Evolutionary conservation across 2,797 vertebrate genomes (phyloP).

Genomic region (Anomalospiza imberbis): DNA sequence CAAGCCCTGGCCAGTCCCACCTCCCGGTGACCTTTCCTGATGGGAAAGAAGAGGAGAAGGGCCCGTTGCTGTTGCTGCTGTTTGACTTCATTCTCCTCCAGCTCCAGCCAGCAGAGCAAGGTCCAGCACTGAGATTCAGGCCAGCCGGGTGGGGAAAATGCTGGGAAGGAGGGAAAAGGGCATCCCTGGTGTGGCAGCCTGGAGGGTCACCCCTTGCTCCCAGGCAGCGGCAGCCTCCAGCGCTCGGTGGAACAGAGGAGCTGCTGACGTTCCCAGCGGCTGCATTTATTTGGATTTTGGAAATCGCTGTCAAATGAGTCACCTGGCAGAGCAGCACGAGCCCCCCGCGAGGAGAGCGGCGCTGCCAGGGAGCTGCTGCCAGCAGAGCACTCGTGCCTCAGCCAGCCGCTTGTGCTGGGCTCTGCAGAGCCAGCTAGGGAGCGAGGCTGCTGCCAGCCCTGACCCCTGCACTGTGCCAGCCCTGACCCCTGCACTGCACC

Average conservation of each 20-base stretch:
- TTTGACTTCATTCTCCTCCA: background rate
- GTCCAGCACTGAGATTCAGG: background rate
- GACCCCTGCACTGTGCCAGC: background rate
- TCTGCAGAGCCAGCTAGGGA: background rate
- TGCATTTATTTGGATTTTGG: background rate
- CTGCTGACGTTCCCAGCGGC: background rate
- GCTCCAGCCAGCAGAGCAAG: background rate
- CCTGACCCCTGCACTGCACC: background rate
- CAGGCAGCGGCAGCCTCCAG: background rate
- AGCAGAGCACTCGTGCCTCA: background rate
- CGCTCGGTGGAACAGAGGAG: background rate
- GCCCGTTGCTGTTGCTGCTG: background rate
- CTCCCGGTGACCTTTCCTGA: background rate
- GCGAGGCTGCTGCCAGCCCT: background rate
- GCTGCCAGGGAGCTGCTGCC: conserved; percentile 9
- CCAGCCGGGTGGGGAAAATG: too few species aligned
- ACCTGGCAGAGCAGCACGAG: conserved; percentile 7
- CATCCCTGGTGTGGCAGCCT: accelerated
- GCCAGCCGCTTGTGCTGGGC: background rate
- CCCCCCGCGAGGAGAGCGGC: conserved; percentile 25
- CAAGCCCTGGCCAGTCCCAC: accelerated
- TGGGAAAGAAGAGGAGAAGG: background rate
- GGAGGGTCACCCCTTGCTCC: accelerated
- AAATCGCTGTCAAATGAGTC: conserved; percentile 38
- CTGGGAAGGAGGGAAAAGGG: background rate